Base-by-base conservation (phyloP, 2,113 vertebrate species). In the Lonchura striata region DNA sequence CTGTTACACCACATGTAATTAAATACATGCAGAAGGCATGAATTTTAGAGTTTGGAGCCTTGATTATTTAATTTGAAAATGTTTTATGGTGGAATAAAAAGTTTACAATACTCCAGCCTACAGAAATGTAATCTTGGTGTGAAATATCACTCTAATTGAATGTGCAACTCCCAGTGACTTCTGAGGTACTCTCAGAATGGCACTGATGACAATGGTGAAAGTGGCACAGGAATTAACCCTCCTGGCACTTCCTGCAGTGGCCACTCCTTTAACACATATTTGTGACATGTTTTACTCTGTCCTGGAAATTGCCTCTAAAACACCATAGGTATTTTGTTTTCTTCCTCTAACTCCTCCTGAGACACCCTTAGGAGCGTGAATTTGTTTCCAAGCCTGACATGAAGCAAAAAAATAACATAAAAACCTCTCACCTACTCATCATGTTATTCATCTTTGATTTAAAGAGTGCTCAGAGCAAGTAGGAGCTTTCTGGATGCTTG, bases 31-130 rank as follows among this genome's bases (percentile, higher is more conserved):
- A 91, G 30, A 35, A 57, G 44, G 22, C 42, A 80, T 31, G 54
- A 78, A 24, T 82, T 54, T 84, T 56, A 81, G 68, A 39, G 11
- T n/a, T 81, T 46, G 65, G 41, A 94, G 81, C 15, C 30, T 59
- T 77, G 59, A 92, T 95, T 86, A 78, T 22, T 79, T 91, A 70
- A 78, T 93, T 94, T 88, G 54, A 71, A 91, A 79, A 72, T 85
- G n/a, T n/a, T 94, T 93, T 94, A 93, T 71, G 41, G 17, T 24
- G 41, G 27, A 88, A 94, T 96, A 90, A 96, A 86, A 96, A 91
- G 70, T 75, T 60, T 82, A 83, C 19, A 93, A 14, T 86, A 13
- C 83, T 90, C 72, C 37, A 92, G 69, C 31, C 80, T 79, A 22
- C 81, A 54, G 63, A 80, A 88, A 87, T 39, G 2, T 57, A 88